Base-by-base conservation (phyloP, 2,113 vertebrate species). In the Monopterus albus region DNA sequence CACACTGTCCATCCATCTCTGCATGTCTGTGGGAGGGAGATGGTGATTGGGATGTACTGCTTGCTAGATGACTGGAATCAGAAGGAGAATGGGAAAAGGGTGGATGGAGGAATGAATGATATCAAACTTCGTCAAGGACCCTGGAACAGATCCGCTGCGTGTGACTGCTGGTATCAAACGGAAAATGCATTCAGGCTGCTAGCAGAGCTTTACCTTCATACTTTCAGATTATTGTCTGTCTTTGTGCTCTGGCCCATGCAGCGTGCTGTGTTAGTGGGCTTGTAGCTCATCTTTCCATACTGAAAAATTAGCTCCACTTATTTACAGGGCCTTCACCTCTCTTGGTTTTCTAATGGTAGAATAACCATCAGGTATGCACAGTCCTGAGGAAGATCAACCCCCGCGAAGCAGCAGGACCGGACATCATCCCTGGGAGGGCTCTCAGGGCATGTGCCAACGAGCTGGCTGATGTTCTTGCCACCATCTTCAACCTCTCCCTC, bases 1-100 rank as follows among this genome's bases (percentile, higher is more conserved):
- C 81, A 57, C 77, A 38, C 58, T 72, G 74, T 89, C 86, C 75
- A 88, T 90, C 88, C 79, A 86, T 88, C 85, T 89, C 82, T 72
- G 72, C 57, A 0, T 53, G 62, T 75, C 66, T 68, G 65, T 68
- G 45, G n/a, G 56, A 50, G 46, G 53, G 51, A 62, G 26, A 64
- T 25, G 10, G 12, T 23, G 55, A 61, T 50, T 49, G 66, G n/a
- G 73, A 63, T 76, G 60, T 5, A 35, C 23, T 69, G 56, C 59
- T 64, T 68, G 23, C 18, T 53, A 6, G 49, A 72, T 66, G 55
- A 59, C 55, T 81, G 47, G 47, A 53, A 51, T 57, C 1, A 13
- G 33, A 40, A 62, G 13, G 51, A 33, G 60, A 66, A 53, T 52
- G 49, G 20, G 21, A 47, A 75, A 63, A 35, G 21, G 20, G 36